Evolutionary conservation across 2,888 invertebrate genomes (phyloP).

Genomic region (Isotomurus palustris): DNA sequence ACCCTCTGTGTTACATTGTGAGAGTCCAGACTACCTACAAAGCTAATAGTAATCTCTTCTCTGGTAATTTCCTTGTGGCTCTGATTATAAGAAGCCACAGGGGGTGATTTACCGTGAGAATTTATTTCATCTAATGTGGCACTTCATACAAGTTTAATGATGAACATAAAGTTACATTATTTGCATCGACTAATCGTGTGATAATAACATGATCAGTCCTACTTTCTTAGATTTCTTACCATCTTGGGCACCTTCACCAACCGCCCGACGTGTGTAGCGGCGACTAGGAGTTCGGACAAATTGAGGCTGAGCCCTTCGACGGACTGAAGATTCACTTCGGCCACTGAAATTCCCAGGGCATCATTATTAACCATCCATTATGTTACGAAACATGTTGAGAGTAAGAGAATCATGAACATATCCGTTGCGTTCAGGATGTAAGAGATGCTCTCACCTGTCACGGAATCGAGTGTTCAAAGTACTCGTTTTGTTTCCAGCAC

Average conservation of each 20-base stretch:
- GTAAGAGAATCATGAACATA: too few relatives aligned
- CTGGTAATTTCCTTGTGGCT: slow-evolving; percentile 2
- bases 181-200: not conserved
- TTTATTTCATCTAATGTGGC: not conserved
- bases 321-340: slow-evolving; percentile 54
- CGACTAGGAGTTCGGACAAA: slow-evolving; percentile 75
- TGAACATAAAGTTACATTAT: slow-evolving; percentile 3
- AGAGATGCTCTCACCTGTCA: slow-evolving; percentile 62
- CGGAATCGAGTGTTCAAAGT: slow-evolving; percentile 72
- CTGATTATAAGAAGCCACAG: not conserved
- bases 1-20: too few relatives aligned
- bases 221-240: slow-evolving; percentile 47
- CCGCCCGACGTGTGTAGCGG: slow-evolving; percentile 65
- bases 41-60: slow-evolving; percentile 1
- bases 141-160: not conserved
- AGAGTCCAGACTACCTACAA: too few relatives aligned
- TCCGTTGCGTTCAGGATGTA: slow-evolving; percentile 20
- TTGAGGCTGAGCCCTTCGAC: slow-evolving; percentile 61
- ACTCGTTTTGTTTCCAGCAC: slow-evolving; percentile 46
- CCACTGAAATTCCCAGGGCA: slow-evolving; percentile 54
- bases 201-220: not conserved
- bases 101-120: slow-evolving; percentile 9
- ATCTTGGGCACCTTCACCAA: slow-evolving; percentile 58
- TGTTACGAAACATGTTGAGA: too few relatives aligned
- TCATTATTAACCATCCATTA: too few relatives aligned